phyloP scores from a whole-genome alignment of 2,113 vertebrate genomes.

The Phainopepla nitens region DNA sequence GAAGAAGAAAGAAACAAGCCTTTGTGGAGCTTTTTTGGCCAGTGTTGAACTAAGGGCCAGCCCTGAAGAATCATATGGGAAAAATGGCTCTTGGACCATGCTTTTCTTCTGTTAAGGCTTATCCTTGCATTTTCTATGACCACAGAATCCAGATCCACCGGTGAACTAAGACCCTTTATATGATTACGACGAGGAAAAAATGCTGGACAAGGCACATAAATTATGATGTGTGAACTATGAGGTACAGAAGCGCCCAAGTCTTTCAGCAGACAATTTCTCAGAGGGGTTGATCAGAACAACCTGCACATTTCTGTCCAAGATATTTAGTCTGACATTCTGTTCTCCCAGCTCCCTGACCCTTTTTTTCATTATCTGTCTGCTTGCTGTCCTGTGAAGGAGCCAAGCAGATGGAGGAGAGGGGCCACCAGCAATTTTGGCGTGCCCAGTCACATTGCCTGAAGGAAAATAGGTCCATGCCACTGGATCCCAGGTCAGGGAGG shows the following conservation, averaged over 20 bases:
- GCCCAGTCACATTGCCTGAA: not conserved
- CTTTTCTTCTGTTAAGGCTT: not conserved
- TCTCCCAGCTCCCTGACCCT: not conserved
- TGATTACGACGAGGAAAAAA: not conserved
- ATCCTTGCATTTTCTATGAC: not conserved
- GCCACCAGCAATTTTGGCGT: not conserved
- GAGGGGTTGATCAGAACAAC: constrained; percentile 21
- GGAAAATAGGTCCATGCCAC: not conserved
- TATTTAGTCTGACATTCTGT: not conserved
- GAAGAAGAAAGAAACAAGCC: not conserved
- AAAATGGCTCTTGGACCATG: not conserved
- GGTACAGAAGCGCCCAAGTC: constrained; percentile 17
- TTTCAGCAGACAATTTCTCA: constrained; percentile 28
- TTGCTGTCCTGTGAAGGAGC: accelerated
- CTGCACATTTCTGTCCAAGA: not conserved
- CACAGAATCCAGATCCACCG: not conserved
- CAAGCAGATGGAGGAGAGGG: not conserved
- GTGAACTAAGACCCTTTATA: not conserved
- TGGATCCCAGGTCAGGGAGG: not conserved
- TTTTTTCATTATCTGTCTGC: constrained; percentile 7
- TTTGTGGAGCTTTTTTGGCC: not conserved
- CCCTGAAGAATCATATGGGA: not conserved
- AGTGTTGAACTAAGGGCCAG: not conserved
- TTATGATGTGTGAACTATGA: not conserved
- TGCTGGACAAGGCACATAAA: not conserved